Conservation (phyloP, 1,140 invertebrate genomes). For the Arctopsyche grandis region DNA sequence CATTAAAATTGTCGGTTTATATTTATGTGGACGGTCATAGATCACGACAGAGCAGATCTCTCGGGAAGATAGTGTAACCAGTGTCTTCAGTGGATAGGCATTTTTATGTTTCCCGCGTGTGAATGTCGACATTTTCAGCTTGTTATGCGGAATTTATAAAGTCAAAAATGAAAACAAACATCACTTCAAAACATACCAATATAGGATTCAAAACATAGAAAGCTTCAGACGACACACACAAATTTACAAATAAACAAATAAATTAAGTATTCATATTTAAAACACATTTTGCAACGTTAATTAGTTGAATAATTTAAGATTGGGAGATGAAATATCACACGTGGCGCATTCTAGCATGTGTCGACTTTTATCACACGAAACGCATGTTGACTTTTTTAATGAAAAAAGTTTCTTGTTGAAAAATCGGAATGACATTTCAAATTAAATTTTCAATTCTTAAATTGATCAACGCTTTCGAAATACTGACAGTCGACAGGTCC, state of each 20-base stretch:
- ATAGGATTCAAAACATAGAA: no score
- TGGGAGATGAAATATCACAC: background rate
- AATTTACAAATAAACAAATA: no score
- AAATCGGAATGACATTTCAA: background rate
- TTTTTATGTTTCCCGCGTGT: slow-evolving; percentile 50
- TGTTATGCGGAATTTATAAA: slow-evolving; percentile 27
- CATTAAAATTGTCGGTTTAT: slow-evolving; percentile 50
- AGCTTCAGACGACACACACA: no score
- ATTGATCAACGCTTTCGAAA: background rate
- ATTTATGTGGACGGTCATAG: slow-evolving; percentile 48
- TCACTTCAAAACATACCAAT: no score
- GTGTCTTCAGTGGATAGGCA: slow-evolving; percentile 44
- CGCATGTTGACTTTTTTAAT: slow-evolving; percentile 7
- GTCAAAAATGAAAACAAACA: background rate
- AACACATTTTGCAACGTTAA: no score
- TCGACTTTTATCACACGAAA: background rate
- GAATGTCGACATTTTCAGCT: slow-evolving; percentile 23
- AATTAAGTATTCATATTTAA: no score
- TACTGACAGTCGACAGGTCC: no score
- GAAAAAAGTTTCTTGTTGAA: background rate
- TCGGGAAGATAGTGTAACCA: slow-evolving; percentile 46
- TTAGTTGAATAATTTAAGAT: no score
- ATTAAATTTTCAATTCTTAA: background rate
- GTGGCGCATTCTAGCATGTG: background rate
- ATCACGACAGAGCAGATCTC: slow-evolving; percentile 50